Percentiles rank a stretch among this genome's conserved stretches.
These are phyloP conservation scores for Melospiza melodia DNA, from an alignment of 2,113 vertebrate species.

Conservation along the genomic window DNA sequence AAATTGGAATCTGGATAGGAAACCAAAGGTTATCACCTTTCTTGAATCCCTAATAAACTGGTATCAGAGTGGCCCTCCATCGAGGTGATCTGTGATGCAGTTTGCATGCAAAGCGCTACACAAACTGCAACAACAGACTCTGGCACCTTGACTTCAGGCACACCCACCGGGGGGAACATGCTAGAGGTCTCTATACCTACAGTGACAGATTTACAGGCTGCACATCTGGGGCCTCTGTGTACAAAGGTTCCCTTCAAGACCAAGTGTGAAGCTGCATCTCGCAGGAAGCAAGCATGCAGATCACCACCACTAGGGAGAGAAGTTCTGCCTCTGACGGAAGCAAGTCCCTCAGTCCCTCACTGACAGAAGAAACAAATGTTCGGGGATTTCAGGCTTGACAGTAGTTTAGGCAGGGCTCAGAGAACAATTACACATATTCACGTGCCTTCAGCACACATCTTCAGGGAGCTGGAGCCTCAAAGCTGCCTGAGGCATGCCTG, in stretches of 20 bases:
- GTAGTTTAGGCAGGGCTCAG: background rate
- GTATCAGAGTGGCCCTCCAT: background rate
- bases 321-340: background rate
- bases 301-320: background rate
- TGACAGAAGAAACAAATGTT: constrained; percentile 16
- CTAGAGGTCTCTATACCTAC: constrained; percentile 36
- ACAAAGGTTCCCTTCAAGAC: constrained; percentile 30
- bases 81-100: background rate
- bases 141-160: constrained; percentile 18
- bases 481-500: constrained; percentile 26
- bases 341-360: background rate
- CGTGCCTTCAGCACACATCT: constrained; percentile 11
- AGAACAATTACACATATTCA: constrained; percentile 26
- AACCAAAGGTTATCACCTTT: background rate
- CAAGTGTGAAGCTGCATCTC: constrained; percentile 13
- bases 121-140: constrained; percentile 45
- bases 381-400: constrained; percentile 15
- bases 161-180: background rate
- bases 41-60: background rate
- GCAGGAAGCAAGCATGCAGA: background rate
- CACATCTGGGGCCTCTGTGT: background rate
- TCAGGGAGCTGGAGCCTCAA: constrained; percentile 20
- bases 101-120: constrained; percentile 27
- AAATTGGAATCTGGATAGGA: constrained; percentile 16
- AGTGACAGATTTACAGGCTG: constrained; percentile 45